Base-by-base conservation (phyloP, 1,140 invertebrate genomes). In the Platyscapa corneri region DNA sequence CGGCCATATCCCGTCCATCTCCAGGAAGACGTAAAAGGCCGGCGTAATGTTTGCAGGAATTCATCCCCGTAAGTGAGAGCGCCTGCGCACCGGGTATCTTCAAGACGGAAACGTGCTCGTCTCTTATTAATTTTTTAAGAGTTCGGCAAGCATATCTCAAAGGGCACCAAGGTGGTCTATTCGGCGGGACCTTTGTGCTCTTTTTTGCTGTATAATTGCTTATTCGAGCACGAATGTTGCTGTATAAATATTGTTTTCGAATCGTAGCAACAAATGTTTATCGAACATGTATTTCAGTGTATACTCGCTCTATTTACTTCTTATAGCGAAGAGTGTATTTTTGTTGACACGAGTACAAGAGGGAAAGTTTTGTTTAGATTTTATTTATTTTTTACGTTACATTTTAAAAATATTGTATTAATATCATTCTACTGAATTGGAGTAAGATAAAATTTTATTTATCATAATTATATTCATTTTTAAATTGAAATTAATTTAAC, bases 61-160 rank as follows among this genome's bases (percentile, higher is more conserved):
- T 34, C n/a, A 18, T 37, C 77, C 27, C 30, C 30, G 30, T 3
- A 39, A 77, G n/a, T 32, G 23, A 8, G 42, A 27, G 23, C 72
- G 23, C 53, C 14, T n/a, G 53, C 3, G 23, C 46, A 37, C 6
- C 60, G n/a, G 39, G 10, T 18, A 60, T 60, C 20, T 7, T 27
- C 23, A 60, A 27, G 23, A 27, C 34, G 34, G 10, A 70, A 70
- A 27, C 27, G 56, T 7, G 23, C 27, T 60, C 20, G 23, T 60
- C 23, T 60, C 7, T 70, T 70, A 37, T 56, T 30, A 39, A 42
- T 79, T 79, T 64, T 79, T 37, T n/a, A 37, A 32, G 67, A 70
- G 67, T 37, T 60, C 23, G 20, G 23, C 20, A 10, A 60, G 27
- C 10, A 3, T 14, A 7, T 60, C 27, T 27, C 12, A 20, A 16